phyloP scores from a whole-genome alignment of 2,888 invertebrate species.

The Venustoraphidia nigricollis region DNA sequence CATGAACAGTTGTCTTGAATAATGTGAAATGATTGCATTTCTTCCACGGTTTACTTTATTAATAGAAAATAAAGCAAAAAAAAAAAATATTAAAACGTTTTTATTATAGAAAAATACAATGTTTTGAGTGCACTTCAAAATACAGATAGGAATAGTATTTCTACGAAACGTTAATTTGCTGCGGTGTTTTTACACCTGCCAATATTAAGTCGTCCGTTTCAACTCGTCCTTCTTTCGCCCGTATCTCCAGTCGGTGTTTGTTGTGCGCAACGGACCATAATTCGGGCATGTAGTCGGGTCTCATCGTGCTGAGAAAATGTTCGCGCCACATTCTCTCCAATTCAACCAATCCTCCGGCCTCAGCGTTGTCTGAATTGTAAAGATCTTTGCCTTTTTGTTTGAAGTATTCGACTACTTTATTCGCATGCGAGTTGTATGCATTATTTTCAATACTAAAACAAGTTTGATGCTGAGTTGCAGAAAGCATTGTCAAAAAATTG shows the following conservation, averaged over 20 bases:
- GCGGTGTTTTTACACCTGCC: background rate
- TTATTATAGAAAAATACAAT: too few species aligned
- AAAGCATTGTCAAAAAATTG: too few species aligned
- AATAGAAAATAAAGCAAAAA: background rate
- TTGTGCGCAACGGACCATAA: slow-evolving; percentile 65
- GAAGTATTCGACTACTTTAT: slow-evolving; percentile 42
- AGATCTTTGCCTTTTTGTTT: slow-evolving; percentile 22
- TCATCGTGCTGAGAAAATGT: slow-evolving; percentile 58
- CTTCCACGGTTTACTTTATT: background rate
- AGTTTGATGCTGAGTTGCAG: too few species aligned
- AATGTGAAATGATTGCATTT: background rate
- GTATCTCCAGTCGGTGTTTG: slow-evolving; percentile 39
- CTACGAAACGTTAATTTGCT: too few species aligned
- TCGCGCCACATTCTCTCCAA: slow-evolving; percentile 61
- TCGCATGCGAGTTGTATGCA: slow-evolving; percentile 37
- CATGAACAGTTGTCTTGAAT: too few species aligned
- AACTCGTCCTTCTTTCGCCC: slow-evolving; percentile 34
- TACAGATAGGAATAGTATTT: too few species aligned
- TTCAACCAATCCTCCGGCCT: slow-evolving; percentile 38
- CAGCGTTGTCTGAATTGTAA: background rate
- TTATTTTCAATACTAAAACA: slow-evolving; percentile 28
- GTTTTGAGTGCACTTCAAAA: too few species aligned
- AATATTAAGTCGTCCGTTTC: slow-evolving; percentile 19
- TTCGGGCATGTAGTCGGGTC: slow-evolving; percentile 51
- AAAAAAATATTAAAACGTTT: background rate